Conservation (phyloP, 2,888 invertebrate species). For the Thereva nobilitata region DNA sequence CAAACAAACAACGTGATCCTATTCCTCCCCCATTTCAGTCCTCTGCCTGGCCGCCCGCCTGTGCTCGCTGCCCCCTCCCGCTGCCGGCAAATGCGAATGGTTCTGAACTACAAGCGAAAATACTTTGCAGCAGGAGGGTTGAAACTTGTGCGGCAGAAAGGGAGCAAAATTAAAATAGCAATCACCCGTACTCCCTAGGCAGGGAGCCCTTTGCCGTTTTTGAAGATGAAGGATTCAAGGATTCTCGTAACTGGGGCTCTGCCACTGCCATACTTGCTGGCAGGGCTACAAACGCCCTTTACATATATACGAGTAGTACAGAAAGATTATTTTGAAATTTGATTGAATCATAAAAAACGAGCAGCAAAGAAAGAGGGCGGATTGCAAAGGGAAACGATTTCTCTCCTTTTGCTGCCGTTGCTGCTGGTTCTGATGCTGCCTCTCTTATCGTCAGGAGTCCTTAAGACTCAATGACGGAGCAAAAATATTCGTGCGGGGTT, state of each 20-base stretch:
- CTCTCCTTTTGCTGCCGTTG: not conserved
- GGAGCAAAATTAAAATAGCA: constrained; percentile 40
- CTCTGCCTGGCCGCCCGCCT: not conserved
- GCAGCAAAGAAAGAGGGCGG: constrained; percentile 1
- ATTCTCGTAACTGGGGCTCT: too few species aligned
- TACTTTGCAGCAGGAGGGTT: constrained; percentile 30
- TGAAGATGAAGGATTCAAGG: too few species aligned
- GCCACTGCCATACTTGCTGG: too few species aligned
- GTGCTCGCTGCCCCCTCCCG: not conserved
- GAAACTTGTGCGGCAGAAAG: constrained; percentile 27
- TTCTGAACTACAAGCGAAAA: constrained; percentile 30
- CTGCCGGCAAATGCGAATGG: constrained; percentile 8
- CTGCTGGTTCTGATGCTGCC: constrained; percentile 12
- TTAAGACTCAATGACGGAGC: constrained; percentile 13
- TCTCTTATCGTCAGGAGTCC: constrained; percentile 19
- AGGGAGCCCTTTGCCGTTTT: not conserved
- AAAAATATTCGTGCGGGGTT: too few species aligned
- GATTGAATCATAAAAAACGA: constrained; percentile 41
- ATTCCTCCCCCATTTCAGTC: constrained; percentile 8
- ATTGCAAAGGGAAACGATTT: too few species aligned
- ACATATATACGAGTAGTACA: not conserved
- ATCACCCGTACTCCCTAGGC: constrained; percentile 32
- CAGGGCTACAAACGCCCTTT: not conserved
- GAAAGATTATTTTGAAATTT: constrained; percentile 41
- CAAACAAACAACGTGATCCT: constrained; percentile 32